A percentile compares a stretch with the other conserved stretches of the same genome.
These are phyloP conservation scores for Upupa epops DNA, from an alignment of 2,113 vertebrate genomes.

Conservation along the genomic window DNA sequence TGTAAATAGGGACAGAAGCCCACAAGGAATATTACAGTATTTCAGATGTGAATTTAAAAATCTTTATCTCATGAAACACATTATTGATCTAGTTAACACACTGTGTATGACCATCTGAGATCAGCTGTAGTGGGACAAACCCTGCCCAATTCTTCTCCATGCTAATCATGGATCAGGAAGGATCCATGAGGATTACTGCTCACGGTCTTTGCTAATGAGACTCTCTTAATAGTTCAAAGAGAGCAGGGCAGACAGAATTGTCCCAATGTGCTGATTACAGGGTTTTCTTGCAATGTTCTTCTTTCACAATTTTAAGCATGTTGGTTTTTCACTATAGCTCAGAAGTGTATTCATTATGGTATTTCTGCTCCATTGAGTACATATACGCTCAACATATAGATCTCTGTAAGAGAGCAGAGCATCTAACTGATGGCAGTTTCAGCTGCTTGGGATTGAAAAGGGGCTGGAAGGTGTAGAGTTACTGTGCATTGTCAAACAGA, in stretches of 20 bases:
- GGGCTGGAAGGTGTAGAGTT: background rate
- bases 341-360: background rate
- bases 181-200: too few relatives aligned
- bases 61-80: background rate
- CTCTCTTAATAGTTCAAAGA: background rate
- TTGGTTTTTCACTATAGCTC: background rate
- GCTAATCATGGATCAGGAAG: too few relatives aligned
- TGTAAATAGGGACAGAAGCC: background rate
- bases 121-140: background rate
- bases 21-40: conserved; percentile 73
- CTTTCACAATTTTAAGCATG: background rate
- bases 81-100: background rate
- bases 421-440: background rate
- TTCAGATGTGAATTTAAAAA: conserved; percentile 60
- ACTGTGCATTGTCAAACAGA: background rate
- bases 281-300: background rate
- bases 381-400: background rate
- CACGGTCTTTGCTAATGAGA: background rate
- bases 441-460: background rate
- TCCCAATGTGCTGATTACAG: background rate
- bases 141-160: background rate
- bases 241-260: background rate
- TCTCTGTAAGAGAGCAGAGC: background rate
- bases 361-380: background rate
- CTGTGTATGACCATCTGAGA: background rate